Conservation (phyloP, 2,888 invertebrate species). For the Caenorhabditis sp. region DNA sequence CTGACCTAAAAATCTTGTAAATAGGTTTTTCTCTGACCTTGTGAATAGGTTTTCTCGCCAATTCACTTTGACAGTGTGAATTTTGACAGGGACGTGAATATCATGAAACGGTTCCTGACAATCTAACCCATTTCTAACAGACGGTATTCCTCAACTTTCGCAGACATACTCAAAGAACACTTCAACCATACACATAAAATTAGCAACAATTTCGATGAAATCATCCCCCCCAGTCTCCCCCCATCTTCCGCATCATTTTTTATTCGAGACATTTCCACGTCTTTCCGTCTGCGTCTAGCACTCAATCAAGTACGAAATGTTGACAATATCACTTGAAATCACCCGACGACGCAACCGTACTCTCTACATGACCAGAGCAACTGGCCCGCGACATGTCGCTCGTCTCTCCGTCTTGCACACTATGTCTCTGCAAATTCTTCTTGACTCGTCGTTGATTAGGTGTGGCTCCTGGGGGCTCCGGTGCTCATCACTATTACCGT, state of each 20-base stretch:
- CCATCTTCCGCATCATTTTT: conserved; percentile 23
- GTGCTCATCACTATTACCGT: conserved; percentile 46
- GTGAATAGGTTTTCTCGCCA: too few species aligned
- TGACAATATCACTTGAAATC: conserved; percentile 65
- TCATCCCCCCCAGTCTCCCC: neutral
- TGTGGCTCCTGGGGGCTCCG: conserved; percentile 46
- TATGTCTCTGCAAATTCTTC: conserved; percentile 34
- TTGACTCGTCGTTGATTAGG: conserved; percentile 61
- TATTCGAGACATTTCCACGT: conserved; percentile 24
- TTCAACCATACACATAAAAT: too few species aligned
- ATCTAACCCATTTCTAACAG: too few species aligned
- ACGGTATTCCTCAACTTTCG: too few species aligned
- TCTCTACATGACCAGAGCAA: conserved; percentile 62
- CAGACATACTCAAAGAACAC: too few species aligned
- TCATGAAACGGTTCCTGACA: too few species aligned
- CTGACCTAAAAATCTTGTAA: too few species aligned
- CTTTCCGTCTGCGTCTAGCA: conserved; percentile 40
- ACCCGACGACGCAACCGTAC: conserved; percentile 45
- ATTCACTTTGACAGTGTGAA: too few species aligned
- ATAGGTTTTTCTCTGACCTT: too few species aligned
- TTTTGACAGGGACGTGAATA: too few species aligned
- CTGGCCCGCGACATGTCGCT: conserved; percentile 59
- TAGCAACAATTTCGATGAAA: conserved; percentile 11
- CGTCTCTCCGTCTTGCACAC: conserved; percentile 20
- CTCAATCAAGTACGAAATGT: conserved; percentile 46